Evolutionary conservation across 2,797 vertebrate genomes (phyloP), one percentile per base, ranked within the genome.

Genomic region (Sebastes cheni): DNA sequence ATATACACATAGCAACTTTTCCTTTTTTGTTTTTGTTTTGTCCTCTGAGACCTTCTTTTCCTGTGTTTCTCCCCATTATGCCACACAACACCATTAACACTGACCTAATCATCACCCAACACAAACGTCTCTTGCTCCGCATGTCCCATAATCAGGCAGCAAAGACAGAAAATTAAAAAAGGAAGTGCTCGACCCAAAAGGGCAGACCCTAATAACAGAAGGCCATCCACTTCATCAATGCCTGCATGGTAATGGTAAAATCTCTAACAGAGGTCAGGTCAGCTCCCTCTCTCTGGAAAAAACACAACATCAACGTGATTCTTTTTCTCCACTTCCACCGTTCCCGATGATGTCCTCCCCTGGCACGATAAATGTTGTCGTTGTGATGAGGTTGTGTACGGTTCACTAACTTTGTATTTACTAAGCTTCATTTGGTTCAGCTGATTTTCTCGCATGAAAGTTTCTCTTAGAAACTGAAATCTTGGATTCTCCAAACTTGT

Each of bases 81-180:
- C 46, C 60, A 14, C 18, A 52, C 18, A 4, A 8, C 46, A 52
- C 8, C 54, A 52, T 76, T 61, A 81, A 86, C 67, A 32, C 56
- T 65, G 85, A 72, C 55, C 52, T 27, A 72, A 82, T 78, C 59
- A 10, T 29, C 67, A 71, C 34, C 22, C 34, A 25, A 39, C 58
- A 29, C 67, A 79, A 62, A 81, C 42, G 59, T 75, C 29, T 72
- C 76, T 42, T 39, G 62, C 61, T 10, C 66, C 65, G 77, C 75
- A 74, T 69, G 72, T 74, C 67, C 39, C 56, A 84, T 95, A 92
- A 92, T 88, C 86, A 88, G 73, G 85, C 82, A 80, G 88, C 83
- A 72, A 68, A 75, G 66, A 73, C 69, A 65, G 32, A 78, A 75
- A 74, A 86, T 72, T 78, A 80, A 59, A 89, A 67, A 91, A 83